Percentiles rank a stretch among this genome's conserved stretches.
These are phyloP conservation scores for Polyergus mexicanus DNA, from an alignment of 1,140 invertebrate genomes.

Conservation along the genomic window DNA sequence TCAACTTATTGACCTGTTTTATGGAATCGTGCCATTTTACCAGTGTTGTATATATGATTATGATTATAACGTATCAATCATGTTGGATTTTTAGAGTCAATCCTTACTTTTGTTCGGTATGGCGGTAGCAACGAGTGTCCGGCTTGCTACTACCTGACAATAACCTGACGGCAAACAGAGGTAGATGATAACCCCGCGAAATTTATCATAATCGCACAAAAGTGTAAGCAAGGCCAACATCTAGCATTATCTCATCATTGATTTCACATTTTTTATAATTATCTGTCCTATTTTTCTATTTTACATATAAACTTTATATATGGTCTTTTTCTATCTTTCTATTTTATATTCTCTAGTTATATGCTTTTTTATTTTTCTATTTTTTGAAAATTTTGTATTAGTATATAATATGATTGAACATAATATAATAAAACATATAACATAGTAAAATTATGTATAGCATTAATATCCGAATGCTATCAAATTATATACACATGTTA, in stretches of 20 bases:
- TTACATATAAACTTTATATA: too few relatives aligned
- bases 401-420: neutral
- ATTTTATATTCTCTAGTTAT: neutral
- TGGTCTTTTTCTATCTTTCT: neutral
- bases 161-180: constrained; percentile 68
- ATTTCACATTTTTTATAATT: neutral
- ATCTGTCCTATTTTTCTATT: neutral
- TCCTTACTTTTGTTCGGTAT: constrained; percentile 66
- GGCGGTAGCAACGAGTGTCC: constrained; percentile 71
- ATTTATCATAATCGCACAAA: constrained; percentile 31
- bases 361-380: neutral
- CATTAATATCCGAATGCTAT: neutral
- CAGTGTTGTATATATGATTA: constrained; percentile 78
- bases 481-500: neutral
- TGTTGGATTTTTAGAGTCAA: constrained; percentile 71
- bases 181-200: constrained; percentile 45
- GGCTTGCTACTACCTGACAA: constrained; percentile 76
- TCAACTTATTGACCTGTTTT: constrained; percentile 72
- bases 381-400: too few relatives aligned
- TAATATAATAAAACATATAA: neutral
- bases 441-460: neutral
- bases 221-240: constrained; percentile 1
- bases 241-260: constrained; percentile 53
- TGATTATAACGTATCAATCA: constrained; percentile 65
- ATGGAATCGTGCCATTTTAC: constrained; percentile 80